Percentiles rank a stretch among this genome's conserved stretches.
Evolutionary conservation across 2,113 vertebrate species (phyloP).

Genomic region (Saimiri boliviensis): DNA sequence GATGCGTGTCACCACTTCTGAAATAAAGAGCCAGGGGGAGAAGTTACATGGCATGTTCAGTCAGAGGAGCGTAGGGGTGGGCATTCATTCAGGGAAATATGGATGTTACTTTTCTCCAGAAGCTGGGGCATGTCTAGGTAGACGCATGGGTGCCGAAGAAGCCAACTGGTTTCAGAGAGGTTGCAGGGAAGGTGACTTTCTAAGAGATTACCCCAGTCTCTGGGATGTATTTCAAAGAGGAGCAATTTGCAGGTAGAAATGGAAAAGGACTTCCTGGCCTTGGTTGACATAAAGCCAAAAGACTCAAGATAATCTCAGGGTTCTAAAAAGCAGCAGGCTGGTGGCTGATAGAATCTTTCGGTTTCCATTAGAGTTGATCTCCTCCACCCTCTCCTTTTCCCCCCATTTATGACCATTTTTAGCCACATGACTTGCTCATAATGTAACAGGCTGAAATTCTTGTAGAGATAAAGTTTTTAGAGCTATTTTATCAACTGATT

Average conservation of each 20-base stretch:
- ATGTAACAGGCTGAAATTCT: neutral
- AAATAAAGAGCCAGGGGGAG: slow-evolving; percentile 44
- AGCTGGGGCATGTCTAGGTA: neutral
- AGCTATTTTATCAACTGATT: neutral
- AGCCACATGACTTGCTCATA: slow-evolving; percentile 23
- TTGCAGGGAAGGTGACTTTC: slow-evolving; percentile 54
- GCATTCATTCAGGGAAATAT: neutral
- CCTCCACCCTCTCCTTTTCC: neutral
- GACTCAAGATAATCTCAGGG: slow-evolving; percentile 55
- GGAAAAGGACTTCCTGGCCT: slow-evolving; percentile 36
- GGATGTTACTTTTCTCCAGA: neutral
- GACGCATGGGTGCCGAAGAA: neutral
- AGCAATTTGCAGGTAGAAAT: neutral
- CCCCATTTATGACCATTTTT: neutral
- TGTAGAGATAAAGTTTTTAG: slow-evolving; percentile 24
- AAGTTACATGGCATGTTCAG: neutral
- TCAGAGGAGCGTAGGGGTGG: accelerated
- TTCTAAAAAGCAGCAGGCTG: slow-evolving; percentile 22
- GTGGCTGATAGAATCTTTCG: neutral
- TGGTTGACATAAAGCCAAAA: slow-evolving; percentile 46
- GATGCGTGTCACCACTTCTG: slow-evolving; percentile 96
- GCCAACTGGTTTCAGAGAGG: neutral
- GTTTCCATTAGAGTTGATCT: slow-evolving; percentile 43
- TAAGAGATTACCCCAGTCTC: slow-evolving; percentile 45
- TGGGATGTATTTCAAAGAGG: slow-evolving; percentile 51